Conservation (phyloP, 2,113 vertebrate genomes). For the Amphiprion ocellaris region DNA sequence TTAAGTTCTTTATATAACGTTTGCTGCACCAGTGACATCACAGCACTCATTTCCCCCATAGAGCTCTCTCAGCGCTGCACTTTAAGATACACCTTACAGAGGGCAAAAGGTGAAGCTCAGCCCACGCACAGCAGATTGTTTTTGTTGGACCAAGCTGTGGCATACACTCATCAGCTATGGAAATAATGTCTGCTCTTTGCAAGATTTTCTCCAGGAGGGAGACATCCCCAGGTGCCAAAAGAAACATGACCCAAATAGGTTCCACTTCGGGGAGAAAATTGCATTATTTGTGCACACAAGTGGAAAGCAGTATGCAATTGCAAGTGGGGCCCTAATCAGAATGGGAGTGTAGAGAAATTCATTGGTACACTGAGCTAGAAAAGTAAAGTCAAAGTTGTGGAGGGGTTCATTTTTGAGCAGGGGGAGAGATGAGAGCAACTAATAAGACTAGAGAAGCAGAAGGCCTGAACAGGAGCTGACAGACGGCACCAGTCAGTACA, state of each 20-base stretch:
- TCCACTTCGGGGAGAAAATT: slow-evolving; percentile 56
- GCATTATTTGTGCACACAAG: slow-evolving; percentile 68
- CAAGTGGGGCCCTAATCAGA: slow-evolving; percentile 58
- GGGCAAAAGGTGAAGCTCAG: slow-evolving; percentile 53
- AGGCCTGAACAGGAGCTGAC: slow-evolving; percentile 1
- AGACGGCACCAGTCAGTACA: background rate
- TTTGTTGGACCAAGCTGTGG: slow-evolving; percentile 68
- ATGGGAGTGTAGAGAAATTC: slow-evolving; percentile 62
- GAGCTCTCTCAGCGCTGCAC: slow-evolving; percentile 60
- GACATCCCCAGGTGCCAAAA: slow-evolving; percentile 81
- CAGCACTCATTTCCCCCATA: slow-evolving; percentile 16
- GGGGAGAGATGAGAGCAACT: background rate
- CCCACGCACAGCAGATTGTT: slow-evolving; percentile 62
- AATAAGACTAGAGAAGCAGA: background rate
- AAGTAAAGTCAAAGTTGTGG: slow-evolving; percentile 27
- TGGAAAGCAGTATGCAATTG: slow-evolving; percentile 62
- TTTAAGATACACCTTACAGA: slow-evolving; percentile 52
- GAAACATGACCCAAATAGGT: slow-evolving; percentile 82
- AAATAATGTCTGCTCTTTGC: slow-evolving; percentile 81
- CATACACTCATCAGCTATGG: slow-evolving; percentile 75
- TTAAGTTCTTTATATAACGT: slow-evolving; percentile 14
- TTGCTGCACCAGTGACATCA: slow-evolving; percentile 31
- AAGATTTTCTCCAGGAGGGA: slow-evolving; percentile 62
- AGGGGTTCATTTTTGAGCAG: background rate
- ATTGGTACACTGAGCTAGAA: slow-evolving; percentile 37